A percentile compares a stretch with the other conserved stretches of the same genome.
phyloP scores from a whole-genome alignment of 2,888 invertebrate species.

The Sialis lutaria region DNA sequence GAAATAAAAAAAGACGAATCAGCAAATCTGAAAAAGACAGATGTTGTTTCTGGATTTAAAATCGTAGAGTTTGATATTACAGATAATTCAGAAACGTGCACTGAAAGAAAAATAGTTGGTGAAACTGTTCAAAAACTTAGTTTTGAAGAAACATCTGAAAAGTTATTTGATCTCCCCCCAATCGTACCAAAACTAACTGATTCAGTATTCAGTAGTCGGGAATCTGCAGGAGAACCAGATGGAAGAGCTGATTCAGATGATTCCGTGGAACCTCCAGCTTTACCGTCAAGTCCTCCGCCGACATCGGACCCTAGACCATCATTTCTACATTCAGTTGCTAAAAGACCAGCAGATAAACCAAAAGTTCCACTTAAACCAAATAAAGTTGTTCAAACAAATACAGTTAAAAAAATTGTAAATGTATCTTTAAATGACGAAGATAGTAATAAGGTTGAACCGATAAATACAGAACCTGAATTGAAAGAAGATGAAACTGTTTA shows the following conservation, averaged over 20 bases:
- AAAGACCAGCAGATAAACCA: constrained; percentile 33
- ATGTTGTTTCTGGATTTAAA: too few species aligned
- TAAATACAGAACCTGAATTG: constrained; percentile 1
- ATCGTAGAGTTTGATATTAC: too few species aligned
- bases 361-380: constrained; percentile 56
- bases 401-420: background rate
- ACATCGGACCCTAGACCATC: constrained; percentile 43
- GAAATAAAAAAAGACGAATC: background rate
- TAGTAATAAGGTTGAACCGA: background rate
- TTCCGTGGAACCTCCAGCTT: constrained; percentile 43
- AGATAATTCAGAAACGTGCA: too few species aligned
- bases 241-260: constrained; percentile 74
- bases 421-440: background rate
- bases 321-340: constrained; percentile 49
- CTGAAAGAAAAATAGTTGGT: too few species aligned
- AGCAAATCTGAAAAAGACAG: background rate
- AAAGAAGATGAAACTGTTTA: constrained; percentile 6
- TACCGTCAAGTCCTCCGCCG: constrained; percentile 53
- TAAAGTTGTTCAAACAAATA: constrained; percentile 3
- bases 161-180: constrained; percentile 6
- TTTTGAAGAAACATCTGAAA: constrained; percentile 6
- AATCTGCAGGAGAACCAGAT: constrained; percentile 70
- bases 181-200: constrained; percentile 3
- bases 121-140: background rate
- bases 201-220: constrained; percentile 44